Evolutionary conservation across 2,888 invertebrate species (phyloP).

Genomic region (Catocala sponsa): DNA sequence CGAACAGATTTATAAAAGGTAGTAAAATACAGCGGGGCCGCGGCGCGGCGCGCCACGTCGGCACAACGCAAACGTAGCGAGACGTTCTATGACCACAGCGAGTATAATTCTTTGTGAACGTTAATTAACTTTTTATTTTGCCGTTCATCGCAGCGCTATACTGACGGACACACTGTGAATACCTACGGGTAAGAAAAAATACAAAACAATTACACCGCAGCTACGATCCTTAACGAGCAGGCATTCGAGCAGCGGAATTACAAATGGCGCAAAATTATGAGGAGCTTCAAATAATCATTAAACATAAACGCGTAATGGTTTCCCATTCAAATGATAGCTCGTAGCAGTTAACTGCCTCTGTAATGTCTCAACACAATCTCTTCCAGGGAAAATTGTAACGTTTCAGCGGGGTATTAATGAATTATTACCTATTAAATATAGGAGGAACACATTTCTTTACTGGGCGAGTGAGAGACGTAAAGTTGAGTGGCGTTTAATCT

Average conservation of each 20-base stretch:
- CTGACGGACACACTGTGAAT: slow-evolving; percentile 49
- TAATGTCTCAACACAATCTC: slow-evolving; percentile 84
- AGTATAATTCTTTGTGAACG: slow-evolving; percentile 63
- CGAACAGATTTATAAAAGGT: slow-evolving; percentile 38
- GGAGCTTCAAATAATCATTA: slow-evolving; percentile 84
- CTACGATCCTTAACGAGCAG: slow-evolving; percentile 73
- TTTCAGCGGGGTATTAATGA: slow-evolving; percentile 82
- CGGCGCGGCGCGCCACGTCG: not conserved
- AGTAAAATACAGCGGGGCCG: slow-evolving; percentile 14
- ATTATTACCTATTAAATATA: slow-evolving; percentile 79
- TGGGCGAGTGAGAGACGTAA: slow-evolving; percentile 51
- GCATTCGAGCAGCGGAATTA: slow-evolving; percentile 68
- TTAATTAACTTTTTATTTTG: slow-evolving; percentile 74
- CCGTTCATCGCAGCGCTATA: slow-evolving; percentile 52
- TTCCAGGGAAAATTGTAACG: slow-evolving; percentile 75
- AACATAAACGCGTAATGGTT: slow-evolving; percentile 84
- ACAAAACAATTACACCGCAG: slow-evolving; percentile 70
- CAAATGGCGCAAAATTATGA: slow-evolving; percentile 80
- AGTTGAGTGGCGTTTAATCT: slow-evolving; percentile 61
- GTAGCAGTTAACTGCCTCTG: slow-evolving; percentile 78
- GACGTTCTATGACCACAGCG: slow-evolving; percentile 54
- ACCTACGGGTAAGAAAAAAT: slow-evolving; percentile 49
- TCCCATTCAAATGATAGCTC: slow-evolving; percentile 83
- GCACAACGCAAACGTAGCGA: slow-evolving; percentile 49
- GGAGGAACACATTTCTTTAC: slow-evolving; percentile 78